phyloP scores from a whole-genome alignment of 1,140 invertebrate genomes.

The Rhizoglyphus robini region DNA sequence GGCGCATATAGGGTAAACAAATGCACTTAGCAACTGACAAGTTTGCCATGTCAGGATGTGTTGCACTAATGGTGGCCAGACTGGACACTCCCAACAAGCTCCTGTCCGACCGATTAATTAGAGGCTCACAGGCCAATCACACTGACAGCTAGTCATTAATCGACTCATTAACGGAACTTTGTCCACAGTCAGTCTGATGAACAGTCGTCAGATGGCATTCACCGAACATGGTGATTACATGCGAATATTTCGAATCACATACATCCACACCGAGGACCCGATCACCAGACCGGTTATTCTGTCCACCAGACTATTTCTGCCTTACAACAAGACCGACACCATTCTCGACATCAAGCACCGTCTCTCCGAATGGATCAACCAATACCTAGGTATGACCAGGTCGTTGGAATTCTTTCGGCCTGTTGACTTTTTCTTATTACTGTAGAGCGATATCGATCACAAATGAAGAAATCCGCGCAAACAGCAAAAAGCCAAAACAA shows the following conservation, averaged over 20 bases:
- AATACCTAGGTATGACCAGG: constrained; percentile 7
- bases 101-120: neutral
- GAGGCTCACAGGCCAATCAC: neutral
- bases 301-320: constrained; percentile 10
- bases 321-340: constrained; percentile 18
- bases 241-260: constrained; percentile 26
- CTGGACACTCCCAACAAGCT: too few species aligned
- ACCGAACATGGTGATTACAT: constrained; percentile 27
- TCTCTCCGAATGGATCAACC: constrained; percentile 17
- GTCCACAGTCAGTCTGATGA: constrained; percentile 16
- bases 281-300: neutral
- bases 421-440: neutral
- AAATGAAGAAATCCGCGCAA: neutral
- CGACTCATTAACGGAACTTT: neutral
- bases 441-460: neutral
- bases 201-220: constrained; percentile 26
- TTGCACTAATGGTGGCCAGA: too few species aligned
- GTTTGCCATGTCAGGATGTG: too few species aligned
- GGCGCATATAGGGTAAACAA: too few species aligned
- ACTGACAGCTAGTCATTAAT: neutral
- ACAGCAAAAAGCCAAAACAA: neutral
- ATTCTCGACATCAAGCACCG: constrained; percentile 17
- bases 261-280: constrained; percentile 15
- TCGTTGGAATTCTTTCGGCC: neutral
- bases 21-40: too few species aligned